phyloP scores from a whole-genome alignment of 2,797 vertebrate genomes.

The Clarias platycephalus region DNA sequence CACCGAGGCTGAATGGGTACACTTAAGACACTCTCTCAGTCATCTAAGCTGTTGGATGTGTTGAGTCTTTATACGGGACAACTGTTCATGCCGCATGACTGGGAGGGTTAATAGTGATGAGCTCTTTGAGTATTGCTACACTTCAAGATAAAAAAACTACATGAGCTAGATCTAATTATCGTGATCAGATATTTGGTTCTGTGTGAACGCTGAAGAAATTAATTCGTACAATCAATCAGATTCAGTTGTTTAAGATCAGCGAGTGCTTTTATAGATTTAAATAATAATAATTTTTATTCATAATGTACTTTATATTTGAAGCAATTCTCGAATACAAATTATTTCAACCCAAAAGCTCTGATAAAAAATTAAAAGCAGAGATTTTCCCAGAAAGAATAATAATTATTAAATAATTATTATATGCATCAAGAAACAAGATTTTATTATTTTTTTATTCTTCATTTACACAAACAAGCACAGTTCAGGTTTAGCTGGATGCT shows the following conservation, averaged over 20 bases:
- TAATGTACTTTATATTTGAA: too few relatives aligned
- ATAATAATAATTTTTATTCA: too few relatives aligned
- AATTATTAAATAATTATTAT: too few relatives aligned
- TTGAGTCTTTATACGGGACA: constrained; percentile 25
- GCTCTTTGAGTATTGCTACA: neutral
- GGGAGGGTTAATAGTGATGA: neutral
- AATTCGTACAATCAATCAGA: neutral
- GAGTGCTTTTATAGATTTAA: neutral
- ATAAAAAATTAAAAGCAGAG: too few relatives aligned
- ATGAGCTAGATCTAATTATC: neutral
- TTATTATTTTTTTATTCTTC: too few relatives aligned
- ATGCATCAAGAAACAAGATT: neutral
- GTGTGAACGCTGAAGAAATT: neutral
- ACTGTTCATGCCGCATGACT: neutral
- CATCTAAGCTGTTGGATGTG: constrained; percentile 26
- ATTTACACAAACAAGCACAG: neutral
- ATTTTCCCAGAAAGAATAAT: too few relatives aligned
- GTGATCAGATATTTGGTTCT: neutral
- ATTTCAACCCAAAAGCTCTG: too few relatives aligned
- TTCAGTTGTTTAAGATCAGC: too few relatives aligned
- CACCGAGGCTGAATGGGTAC: constrained; percentile 42
- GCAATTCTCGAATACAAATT: too few relatives aligned
- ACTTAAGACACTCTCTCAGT: constrained; percentile 32
- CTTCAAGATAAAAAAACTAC: neutral
- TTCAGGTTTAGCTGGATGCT: neutral